Evolutionary conservation across 2,797 vertebrate genomes (phyloP).

Genomic region (Halcyon leucocephala): DNA sequence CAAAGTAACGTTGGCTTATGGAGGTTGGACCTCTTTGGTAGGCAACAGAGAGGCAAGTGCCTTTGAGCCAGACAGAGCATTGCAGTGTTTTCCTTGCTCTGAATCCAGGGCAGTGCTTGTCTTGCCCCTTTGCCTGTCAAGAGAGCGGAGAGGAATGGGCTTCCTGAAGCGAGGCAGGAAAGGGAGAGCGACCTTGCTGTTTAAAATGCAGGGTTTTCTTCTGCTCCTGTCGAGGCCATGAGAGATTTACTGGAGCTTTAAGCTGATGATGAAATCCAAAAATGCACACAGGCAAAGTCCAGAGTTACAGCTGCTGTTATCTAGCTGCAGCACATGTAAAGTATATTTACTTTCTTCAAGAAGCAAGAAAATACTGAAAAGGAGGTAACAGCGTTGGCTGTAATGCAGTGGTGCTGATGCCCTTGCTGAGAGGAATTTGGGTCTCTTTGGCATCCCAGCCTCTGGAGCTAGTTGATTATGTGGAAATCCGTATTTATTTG

Average conservation of each 20-base stretch:
- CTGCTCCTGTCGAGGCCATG: background rate
- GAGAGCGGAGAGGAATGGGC: background rate
- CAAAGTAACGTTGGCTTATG: background rate
- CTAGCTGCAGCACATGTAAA: constrained; percentile 48
- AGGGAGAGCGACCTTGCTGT: background rate
- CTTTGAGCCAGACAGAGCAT: background rate
- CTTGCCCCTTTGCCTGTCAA: background rate
- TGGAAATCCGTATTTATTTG: constrained; percentile 4
- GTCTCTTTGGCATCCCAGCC: background rate
- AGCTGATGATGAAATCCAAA: constrained; percentile 41
- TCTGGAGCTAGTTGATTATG: constrained; percentile 7
- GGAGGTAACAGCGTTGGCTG: background rate
- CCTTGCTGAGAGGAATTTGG: constrained; percentile 12
- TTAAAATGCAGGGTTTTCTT: background rate
- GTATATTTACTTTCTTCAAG: background rate
- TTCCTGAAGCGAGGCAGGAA: background rate
- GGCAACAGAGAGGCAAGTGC: background rate
- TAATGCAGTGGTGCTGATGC: background rate
- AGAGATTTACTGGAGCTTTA: constrained; percentile 21
- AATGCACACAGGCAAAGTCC: background rate
- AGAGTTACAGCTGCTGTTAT: constrained; percentile 45
- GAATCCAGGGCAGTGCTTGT: background rate
- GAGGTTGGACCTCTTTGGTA: background rate
- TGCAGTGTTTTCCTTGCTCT: background rate
- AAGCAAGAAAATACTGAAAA: constrained; percentile 1